Conservation (phyloP, 1,140 invertebrate genomes). For the Chironomus tepperi region DNA sequence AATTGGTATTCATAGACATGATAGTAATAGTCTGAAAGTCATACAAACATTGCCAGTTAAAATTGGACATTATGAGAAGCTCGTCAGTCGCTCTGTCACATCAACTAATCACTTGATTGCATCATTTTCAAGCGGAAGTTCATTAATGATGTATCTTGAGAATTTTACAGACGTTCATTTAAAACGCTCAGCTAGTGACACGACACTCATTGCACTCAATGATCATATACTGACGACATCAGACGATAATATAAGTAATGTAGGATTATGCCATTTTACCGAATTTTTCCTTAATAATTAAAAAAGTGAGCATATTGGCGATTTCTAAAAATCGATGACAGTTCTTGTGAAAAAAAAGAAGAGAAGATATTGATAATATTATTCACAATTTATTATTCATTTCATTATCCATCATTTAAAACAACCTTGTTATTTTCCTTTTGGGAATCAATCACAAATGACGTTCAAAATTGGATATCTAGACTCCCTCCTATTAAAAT, state of each 20-base stretch:
- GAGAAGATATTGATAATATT: too few relatives aligned
- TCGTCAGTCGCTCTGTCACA: background rate
- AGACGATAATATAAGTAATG: background rate
- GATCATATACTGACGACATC: background rate
- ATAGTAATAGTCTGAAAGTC: background rate
- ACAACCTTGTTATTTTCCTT: background rate
- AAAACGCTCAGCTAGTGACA: background rate
- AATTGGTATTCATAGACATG: background rate
- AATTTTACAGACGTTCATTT: slow-evolving; percentile 2
- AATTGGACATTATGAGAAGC: background rate
- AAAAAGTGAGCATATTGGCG: background rate
- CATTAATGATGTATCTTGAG: background rate
- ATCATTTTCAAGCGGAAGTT: background rate
- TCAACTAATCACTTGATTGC: background rate
- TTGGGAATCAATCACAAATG: background rate
- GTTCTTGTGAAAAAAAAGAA: background rate
- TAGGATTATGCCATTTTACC: background rate
- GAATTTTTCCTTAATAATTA: background rate
- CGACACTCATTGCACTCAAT: background rate
- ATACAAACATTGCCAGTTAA: background rate
- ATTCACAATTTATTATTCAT: background rate
- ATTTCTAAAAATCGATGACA: too few relatives aligned
- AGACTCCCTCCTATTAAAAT: background rate
- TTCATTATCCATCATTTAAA: background rate
- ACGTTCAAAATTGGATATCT: background rate